Base-by-base conservation (phyloP, 2,888 invertebrate genomes). In the Troglohyphantes excavatus region DNA sequence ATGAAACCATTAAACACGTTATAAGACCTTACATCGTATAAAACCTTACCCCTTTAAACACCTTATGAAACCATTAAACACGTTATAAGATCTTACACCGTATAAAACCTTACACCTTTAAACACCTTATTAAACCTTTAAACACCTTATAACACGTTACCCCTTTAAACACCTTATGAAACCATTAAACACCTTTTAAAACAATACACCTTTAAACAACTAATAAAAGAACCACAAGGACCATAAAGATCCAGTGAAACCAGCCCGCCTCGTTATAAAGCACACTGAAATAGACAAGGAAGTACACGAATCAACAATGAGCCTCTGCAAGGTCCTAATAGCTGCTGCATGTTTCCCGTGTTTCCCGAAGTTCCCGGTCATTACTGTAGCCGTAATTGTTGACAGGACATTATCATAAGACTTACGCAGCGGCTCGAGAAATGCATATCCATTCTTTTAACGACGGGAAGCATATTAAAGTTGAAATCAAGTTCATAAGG, bases 391-490 rank as follows among this genome's bases (percentile, higher is more conserved):
- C 53, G 53, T 53, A 53, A 53, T 53, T 53, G 53, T n/a, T n/a
- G n/a, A 53, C 53, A 53, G 53, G n/a, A 53, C 53, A 53, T 53
- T 53, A 53, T 53, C 53, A 53, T 53, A 53, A 39, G n/a, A 53
- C 17, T 53, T 5, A 33, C 33, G 33, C 33, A 33, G 33, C 33
- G 33, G 5, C 53, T 53, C 53, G 5, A 6, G 46, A 46, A 7
- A 46, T 17, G 46, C 46, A 53, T 39, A 39, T 53, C 53, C n/a
- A 53, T 53, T 53, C 53, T 53, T 53, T 9, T 53, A 13, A 53
- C 53, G 53, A 53, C 53, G 53, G 17, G 17, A 17, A 53, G 39
- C 7, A 53, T 13, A 53, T 13, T 0, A 53, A 53, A 13, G 53
- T 13, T 1, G n/a, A 53, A 53, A 53, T 53, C 53, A 53, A 53